These are phyloP conservation scores for Heliconius charithonia DNA, from an alignment of 2,888 invertebrate genomes.

Conservation along the genomic window DNA sequence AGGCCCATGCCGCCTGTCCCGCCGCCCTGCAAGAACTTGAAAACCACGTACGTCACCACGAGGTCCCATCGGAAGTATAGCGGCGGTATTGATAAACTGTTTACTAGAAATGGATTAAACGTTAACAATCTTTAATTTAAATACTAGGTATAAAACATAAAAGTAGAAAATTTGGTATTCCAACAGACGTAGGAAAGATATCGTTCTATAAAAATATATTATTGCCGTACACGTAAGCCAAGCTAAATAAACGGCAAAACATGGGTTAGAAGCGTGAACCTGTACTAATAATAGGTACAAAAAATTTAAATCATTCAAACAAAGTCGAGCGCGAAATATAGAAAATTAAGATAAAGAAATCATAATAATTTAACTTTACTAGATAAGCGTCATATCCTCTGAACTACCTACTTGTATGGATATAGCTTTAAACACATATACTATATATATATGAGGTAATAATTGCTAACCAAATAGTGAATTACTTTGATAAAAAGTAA, in stretches of 20 bases:
- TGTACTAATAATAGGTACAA: background rate
- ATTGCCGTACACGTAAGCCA: too few relatives aligned
- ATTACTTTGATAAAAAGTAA: background rate
- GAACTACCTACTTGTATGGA: background rate
- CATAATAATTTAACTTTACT: background rate
- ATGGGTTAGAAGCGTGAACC: too few relatives aligned
- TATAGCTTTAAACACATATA: too few relatives aligned
- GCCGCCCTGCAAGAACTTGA: conserved; percentile 98
- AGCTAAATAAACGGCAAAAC: too few relatives aligned
- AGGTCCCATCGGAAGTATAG: conserved; percentile 93
- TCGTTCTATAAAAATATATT: too few relatives aligned
- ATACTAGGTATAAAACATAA: background rate
- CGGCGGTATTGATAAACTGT: conserved; percentile 87
- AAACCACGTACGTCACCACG: conserved; percentile 91
- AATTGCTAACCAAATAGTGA: background rate
- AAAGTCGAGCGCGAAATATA: background rate
- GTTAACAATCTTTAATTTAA: background rate
- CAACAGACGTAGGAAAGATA: too few relatives aligned
- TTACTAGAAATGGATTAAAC: conserved; percentile 84
- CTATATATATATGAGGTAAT: too few relatives aligned
- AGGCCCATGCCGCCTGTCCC: conserved; percentile 96
- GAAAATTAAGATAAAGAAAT: background rate
- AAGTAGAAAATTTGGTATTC: too few relatives aligned
- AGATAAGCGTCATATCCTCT: background rate
- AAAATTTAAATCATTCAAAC: background rate